A percentile compares a stretch with the other conserved stretches of the same genome.
Evolutionary conservation across 2,797 vertebrate species (phyloP).

Genomic region (Chelon auratus): DNA sequence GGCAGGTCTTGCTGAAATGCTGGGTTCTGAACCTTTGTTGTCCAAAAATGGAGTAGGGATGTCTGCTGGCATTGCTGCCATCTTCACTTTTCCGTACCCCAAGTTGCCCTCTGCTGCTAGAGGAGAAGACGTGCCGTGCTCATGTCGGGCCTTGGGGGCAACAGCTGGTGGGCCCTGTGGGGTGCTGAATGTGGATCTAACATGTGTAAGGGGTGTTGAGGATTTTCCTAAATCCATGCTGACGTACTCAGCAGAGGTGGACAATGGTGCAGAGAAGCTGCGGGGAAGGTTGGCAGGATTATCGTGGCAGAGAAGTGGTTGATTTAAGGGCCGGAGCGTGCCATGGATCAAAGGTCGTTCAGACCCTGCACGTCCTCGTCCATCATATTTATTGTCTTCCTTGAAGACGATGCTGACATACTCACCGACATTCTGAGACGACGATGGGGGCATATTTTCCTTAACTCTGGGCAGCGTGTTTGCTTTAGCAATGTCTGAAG

Average conservation of each 20-base stretch:
- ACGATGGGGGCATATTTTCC: slow-evolving; percentile 79
- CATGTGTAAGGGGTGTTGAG: slow-evolving; percentile 62
- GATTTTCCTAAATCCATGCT: slow-evolving; percentile 81
- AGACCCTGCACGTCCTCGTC: slow-evolving; percentile 42
- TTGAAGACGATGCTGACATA: slow-evolving; percentile 85
- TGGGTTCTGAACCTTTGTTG: slow-evolving; percentile 70
- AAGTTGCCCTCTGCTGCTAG: slow-evolving; percentile 67
- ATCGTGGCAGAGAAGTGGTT: slow-evolving; percentile 75
- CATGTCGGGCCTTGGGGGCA: slow-evolving; percentile 72
- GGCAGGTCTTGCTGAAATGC: slow-evolving; percentile 66
- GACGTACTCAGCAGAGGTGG: slow-evolving; percentile 82
- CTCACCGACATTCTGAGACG: slow-evolving; percentile 82
- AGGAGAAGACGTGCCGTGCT: slow-evolving; percentile 71
- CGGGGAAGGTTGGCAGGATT: slow-evolving; percentile 81
- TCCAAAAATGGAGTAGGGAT: slow-evolving; percentile 61
- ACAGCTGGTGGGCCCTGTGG: slow-evolving; percentile 67
- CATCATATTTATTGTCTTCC: slow-evolving; percentile 66
- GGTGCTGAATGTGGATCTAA: slow-evolving; percentile 77
- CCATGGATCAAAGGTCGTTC: slow-evolving; percentile 75
- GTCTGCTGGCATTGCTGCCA: slow-evolving; percentile 58
- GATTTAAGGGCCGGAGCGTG: slow-evolving; percentile 73
- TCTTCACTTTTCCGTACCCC: slow-evolving; percentile 67
- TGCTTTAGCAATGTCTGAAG: slow-evolving; percentile 85
- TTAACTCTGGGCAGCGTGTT: slow-evolving; percentile 86
- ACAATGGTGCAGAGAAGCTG: slow-evolving; percentile 85